Conservation (phyloP, 2,888 invertebrate species). For the Sarcophaga rosellei region DNA sequence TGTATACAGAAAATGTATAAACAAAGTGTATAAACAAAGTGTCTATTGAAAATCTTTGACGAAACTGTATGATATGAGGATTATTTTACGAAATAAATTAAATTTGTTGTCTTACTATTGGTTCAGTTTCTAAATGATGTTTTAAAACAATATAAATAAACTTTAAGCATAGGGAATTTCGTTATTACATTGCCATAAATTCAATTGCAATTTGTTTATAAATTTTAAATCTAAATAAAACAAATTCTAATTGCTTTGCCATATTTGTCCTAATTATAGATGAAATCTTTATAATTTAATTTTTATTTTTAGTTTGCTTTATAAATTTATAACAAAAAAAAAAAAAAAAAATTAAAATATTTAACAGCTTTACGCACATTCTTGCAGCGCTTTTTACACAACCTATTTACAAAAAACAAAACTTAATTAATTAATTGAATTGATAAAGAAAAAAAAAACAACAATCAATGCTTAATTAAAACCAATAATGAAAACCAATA, state of each 20-base stretch:
- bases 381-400: conserved; percentile 68
- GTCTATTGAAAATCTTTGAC: too few species aligned
- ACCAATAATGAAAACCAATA: conserved; percentile 22
- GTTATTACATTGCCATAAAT: too few species aligned
- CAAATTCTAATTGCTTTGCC: conserved; percentile 34
- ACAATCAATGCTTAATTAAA: conserved; percentile 46
- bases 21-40: too few species aligned
- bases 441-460: neutral
- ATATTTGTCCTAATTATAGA: conserved; percentile 42
- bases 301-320: conserved; percentile 63
- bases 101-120: too few species aligned
- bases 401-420: conserved; percentile 42
- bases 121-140: too few species aligned
- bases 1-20: too few species aligned
- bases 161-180: too few species aligned
- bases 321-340: conserved; percentile 24
- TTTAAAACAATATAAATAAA: too few species aligned
- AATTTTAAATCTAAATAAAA: too few species aligned
- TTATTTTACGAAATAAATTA: too few species aligned
- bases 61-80: too few species aligned
- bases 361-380: conserved; percentile 65
- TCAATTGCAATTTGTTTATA: neutral
- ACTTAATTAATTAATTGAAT: conserved; percentile 39
- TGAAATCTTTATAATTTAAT: conserved; percentile 10
- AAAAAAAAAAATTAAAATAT: conserved; percentile 1